Evolutionary conservation across 1,140 invertebrate species (phyloP).

Genomic region (Caenorhabditis tropicalis): DNA sequence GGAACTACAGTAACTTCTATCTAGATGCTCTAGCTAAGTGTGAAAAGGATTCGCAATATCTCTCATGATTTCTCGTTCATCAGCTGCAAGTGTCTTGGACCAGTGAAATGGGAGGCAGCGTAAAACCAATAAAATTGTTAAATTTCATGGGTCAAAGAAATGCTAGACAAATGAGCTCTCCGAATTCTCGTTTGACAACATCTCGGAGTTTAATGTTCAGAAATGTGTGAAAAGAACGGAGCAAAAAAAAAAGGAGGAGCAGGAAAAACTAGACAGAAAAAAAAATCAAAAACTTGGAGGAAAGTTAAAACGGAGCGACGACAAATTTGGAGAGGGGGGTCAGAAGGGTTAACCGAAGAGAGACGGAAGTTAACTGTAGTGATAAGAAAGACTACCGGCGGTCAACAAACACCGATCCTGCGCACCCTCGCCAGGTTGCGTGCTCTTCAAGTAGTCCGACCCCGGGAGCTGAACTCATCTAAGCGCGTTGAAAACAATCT

Average conservation of each 20-base stretch:
- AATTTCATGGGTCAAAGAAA: constrained; percentile 26
- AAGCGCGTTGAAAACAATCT: constrained; percentile 34
- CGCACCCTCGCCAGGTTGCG: constrained; percentile 24
- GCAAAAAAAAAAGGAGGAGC: not conserved
- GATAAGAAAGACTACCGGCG: constrained; percentile 42
- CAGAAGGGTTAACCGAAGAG: constrained; percentile 25
- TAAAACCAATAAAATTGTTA: constrained; percentile 20
- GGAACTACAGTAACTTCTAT: no score
- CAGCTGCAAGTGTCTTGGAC: not conserved
- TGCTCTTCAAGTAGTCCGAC: not conserved
- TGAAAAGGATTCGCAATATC: no score
- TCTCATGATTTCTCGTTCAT: not conserved
- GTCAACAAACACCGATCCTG: constrained; percentile 18
- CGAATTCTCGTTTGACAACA: not conserved
- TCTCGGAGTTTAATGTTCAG: not conserved
- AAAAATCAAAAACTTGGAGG: constrained; percentile 4
- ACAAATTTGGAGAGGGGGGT: constrained; percentile 26
- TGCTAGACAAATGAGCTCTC: not conserved
- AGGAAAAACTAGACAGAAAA: not conserved
- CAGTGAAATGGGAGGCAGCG: no score
- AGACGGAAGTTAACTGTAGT: constrained; percentile 40
- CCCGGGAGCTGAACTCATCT: constrained; percentile 23
- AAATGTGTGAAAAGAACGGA: not conserved
- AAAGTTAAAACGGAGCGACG: constrained; percentile 2
- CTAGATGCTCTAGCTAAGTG: no score